phyloP scores from a whole-genome alignment of 2,797 vertebrate genomes.

The Pygocentrus nattereri region DNA sequence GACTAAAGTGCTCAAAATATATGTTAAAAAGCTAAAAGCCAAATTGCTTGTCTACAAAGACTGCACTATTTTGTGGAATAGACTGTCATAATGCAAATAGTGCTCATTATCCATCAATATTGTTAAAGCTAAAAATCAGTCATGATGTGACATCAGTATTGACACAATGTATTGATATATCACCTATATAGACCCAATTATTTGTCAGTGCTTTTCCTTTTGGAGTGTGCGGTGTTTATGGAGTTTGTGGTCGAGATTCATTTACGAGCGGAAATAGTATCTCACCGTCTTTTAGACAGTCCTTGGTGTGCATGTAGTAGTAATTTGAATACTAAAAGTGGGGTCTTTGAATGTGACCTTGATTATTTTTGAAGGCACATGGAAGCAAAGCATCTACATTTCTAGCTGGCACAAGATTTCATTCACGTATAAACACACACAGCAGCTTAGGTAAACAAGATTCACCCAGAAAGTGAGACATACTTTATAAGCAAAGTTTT shows the following conservation, averaged over 20 bases:
- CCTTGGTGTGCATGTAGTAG: conserved; percentile 11
- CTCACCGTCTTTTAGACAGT: conserved; percentile 21
- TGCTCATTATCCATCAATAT: too few relatives aligned
- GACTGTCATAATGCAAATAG: too few relatives aligned
- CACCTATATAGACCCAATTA: background rate
- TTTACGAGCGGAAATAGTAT: conserved; percentile 14
- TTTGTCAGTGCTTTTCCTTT: conserved; percentile 5
- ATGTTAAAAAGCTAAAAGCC: too few relatives aligned
- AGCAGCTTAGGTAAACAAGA: conserved; percentile 81
- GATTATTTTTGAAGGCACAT: conserved; percentile 76
- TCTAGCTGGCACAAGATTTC: conserved; percentile 77
- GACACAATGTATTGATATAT: background rate
- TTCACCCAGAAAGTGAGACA: conserved; percentile 80
- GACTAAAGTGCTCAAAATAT: too few relatives aligned
- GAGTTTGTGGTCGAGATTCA: background rate
- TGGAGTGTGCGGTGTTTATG: conserved; percentile 14
- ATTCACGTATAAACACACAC: conserved; percentile 82
- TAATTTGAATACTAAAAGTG: conserved; percentile 72
- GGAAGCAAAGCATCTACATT: conserved; percentile 77
- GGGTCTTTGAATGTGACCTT: conserved; percentile 77
- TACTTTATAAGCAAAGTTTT: conserved; percentile 85
- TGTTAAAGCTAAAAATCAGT: background rate
- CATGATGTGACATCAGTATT: background rate
- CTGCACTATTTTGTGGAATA: too few relatives aligned
- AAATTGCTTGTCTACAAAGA: too few relatives aligned